These are phyloP conservation scores for Xestia xanthographa DNA, from an alignment of 2,888 invertebrate genomes.

Conservation along the genomic window DNA sequence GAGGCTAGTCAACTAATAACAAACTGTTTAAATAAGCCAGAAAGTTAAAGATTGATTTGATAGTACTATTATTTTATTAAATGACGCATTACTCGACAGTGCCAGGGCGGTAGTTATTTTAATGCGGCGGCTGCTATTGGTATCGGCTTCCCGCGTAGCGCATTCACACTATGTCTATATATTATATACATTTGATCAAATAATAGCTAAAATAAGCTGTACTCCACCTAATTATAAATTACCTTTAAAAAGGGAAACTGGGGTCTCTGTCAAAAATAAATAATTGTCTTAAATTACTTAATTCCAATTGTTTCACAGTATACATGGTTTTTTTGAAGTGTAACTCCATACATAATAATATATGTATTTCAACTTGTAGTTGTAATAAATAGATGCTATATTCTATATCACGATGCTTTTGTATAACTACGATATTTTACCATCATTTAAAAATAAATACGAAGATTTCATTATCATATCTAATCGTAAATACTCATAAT, in stretches of 20 bases:
- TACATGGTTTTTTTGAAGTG: conserved; percentile 29
- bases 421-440: neutral
- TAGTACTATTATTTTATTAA: conserved; percentile 72
- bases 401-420: conserved; percentile 4
- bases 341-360: neutral
- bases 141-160: conserved; percentile 81
- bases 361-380: conserved; percentile 16
- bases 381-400: conserved; percentile 6
- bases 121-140: conserved; percentile 77
- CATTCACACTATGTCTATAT: conserved; percentile 77
- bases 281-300: conserved; percentile 69
- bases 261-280: conserved; percentile 89
- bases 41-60: conserved; percentile 75
- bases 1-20: conserved; percentile 69
- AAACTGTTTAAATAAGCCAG: conserved; percentile 75
- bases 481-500: conserved; percentile 24
- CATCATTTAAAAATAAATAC: conserved; percentile 14
- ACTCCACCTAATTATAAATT: conserved; percentile 83
- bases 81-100: conserved; percentile 76
- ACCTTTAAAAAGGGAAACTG: conserved; percentile 90
- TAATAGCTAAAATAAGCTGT: conserved; percentile 84
- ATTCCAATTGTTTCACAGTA: conserved; percentile 45
- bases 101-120: conserved; percentile 83
- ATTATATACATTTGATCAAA: conserved; percentile 73
- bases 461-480: neutral